Base-by-base conservation (phyloP, 2,113 vertebrate genomes). In the Eulemur rufifrons region DNA sequence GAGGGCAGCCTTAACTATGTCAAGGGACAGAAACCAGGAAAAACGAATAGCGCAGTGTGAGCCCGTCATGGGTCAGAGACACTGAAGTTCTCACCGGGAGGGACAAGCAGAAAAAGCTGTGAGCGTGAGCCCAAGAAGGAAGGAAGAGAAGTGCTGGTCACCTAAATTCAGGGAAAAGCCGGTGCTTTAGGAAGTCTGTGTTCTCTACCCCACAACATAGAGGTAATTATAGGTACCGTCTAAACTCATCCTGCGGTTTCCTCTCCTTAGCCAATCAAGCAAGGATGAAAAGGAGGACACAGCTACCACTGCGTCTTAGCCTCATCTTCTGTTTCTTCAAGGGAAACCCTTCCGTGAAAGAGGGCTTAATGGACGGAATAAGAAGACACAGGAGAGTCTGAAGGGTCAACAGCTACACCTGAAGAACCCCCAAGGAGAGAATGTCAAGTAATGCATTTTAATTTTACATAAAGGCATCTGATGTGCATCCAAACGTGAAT, bases 141-240 rank as follows among this genome's bases (percentile, higher is more conserved):
- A 68, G 21, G 45, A 14, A 63, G 39, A 25, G 45, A n/a, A 13
- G 66, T 10, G 6, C 2, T 42, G 34, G n/a, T 13, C 34, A 4
- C 39, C 29, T 47, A 6, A 4, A 54, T 69, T 21, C 6, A 42
- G 61, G 42, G 32, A 76, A 61, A 29, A 27, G 23, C 17, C 23
- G 29, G 20, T 3, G 6, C 20, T 74, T 47, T 12, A 8, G 50
- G 10, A 8, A 4, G 27, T 47, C 5, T 10, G 0, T 20, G 1
- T 25, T 13, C 6, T 34, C 47, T 32, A 13, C 5, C 27, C 47
- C 42, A 8, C 0, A 7, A 27, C 21, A 15, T 0, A 47, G 8
- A 54, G 29, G 25, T 8, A 29, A 81, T 50, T 18, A 3, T 0
- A 3, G 68, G n/a, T 3, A 6, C 27, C 27, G 20, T 45, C 13